Percentiles rank a stretch among this genome's conserved stretches.
Evolutionary conservation across 2,888 invertebrate genomes (phyloP).

Genomic region (Dorcus parallelipipedus): DNA sequence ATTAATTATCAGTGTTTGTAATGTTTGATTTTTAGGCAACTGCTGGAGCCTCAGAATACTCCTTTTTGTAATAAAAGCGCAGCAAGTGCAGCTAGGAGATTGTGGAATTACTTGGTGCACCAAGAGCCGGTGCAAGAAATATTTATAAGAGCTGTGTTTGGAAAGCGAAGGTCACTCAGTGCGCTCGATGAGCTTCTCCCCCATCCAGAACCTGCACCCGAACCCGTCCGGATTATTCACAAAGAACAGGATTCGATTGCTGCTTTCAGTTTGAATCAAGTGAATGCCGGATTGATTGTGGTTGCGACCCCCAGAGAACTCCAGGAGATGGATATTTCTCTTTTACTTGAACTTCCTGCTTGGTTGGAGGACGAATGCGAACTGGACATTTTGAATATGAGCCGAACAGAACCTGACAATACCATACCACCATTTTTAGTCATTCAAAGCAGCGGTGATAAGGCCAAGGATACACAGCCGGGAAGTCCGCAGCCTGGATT

Average conservation of each 20-base stretch:
- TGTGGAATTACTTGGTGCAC: conserved; percentile 91
- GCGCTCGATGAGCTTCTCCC: conserved; percentile 52
- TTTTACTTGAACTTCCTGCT: conserved; percentile 82
- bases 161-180: conserved; percentile 63
- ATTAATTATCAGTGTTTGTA: neutral
- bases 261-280: conserved; percentile 95
- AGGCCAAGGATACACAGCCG: conserved; percentile 52
- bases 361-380: conserved; percentile 98
- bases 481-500: conserved; percentile 69
- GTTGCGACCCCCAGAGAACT: conserved; percentile 95
- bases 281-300: conserved; percentile 75
- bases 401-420: conserved; percentile 64
- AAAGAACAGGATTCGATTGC: conserved; percentile 98
- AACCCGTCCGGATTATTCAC: conserved; percentile 93
- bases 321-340: conserved; percentile 95
- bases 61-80: conserved; percentile 79
- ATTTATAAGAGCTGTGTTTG: conserved; percentile 94
- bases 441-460: conserved; percentile 69
- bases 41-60: conserved; percentile 90
- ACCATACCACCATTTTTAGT: conserved; percentile 78
- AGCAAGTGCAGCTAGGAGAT: conserved; percentile 72
- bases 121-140: conserved; percentile 90
- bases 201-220: conserved; percentile 53
- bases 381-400: conserved; percentile 85
- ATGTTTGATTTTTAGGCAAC: conserved; percentile 59